Conservation (phyloP, 1,140 invertebrate species). For the Melitaea cinxia region DNA sequence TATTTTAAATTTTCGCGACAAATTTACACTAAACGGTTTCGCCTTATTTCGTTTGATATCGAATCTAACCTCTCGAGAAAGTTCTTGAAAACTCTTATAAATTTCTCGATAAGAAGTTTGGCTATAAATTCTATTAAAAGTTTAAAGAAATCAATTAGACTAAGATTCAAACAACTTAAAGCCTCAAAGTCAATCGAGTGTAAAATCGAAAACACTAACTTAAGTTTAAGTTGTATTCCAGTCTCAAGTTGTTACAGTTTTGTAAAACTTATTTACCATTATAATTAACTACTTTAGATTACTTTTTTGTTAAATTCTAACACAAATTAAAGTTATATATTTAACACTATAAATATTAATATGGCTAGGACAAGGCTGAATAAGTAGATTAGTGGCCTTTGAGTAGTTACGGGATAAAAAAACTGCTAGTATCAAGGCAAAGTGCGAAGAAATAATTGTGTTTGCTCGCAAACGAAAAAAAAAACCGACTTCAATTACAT, state of each 20-base stretch:
- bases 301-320: too few relatives aligned
- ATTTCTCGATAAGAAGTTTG: not conserved
- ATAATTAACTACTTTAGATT: not conserved
- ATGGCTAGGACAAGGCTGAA: too few relatives aligned
- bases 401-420: too few relatives aligned
- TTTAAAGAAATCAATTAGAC: constrained; percentile 9
- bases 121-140: not conserved
- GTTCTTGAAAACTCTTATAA: not conserved
- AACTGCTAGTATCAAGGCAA: too few relatives aligned
- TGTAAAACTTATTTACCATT: not conserved
- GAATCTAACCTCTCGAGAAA: not conserved
- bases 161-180: not conserved
- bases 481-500: too few relatives aligned
- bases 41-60: not conserved
- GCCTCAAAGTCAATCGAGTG: constrained; percentile 1
- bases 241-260: not conserved
- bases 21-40: not conserved
- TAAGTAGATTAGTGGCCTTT: too few relatives aligned
- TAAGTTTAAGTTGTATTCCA: constrained; percentile 21
- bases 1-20: not conserved
- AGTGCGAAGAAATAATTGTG: too few relatives aligned
- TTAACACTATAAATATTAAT: too few relatives aligned
- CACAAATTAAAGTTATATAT: too few relatives aligned
- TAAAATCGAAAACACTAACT: constrained; percentile 15
- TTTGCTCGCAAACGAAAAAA: too few relatives aligned